A percentile compares a stretch with the other conserved stretches of the same genome.
These are phyloP conservation scores for Hypanus sabinus DNA, from an alignment of 2,113 vertebrate species.

Conservation along the genomic window DNA sequence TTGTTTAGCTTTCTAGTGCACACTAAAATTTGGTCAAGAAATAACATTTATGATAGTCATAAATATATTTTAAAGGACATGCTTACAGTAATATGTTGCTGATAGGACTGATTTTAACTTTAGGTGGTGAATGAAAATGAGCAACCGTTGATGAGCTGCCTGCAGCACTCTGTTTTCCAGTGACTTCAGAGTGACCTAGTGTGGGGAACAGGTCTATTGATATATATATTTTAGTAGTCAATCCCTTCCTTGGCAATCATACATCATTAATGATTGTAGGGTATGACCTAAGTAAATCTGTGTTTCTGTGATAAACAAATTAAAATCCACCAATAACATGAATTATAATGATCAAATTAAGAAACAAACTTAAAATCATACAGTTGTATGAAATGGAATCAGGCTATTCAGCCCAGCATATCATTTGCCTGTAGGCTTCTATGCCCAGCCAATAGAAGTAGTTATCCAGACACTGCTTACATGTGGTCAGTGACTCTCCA, in stretches of 20 bases:
- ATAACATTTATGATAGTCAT: background rate
- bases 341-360: background rate
- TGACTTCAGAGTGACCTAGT: background rate
- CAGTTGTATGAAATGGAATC: too few relatives aligned
- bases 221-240: background rate
- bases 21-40: background rate
- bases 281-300: background rate
- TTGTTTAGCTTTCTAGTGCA: background rate
- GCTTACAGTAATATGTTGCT: background rate
- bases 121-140: background rate
- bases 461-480: too few relatives aligned
- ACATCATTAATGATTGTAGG: background rate
- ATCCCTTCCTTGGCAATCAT: background rate
- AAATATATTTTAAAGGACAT: slow-evolving; percentile 16
- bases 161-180: background rate
- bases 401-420: background rate
- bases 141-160: background rate
- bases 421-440: too few relatives aligned
- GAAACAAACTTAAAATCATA: background rate
- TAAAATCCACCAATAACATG: background rate
- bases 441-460: too few relatives aligned
- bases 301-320: background rate
- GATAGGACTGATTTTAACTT: background rate
- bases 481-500: too few relatives aligned
- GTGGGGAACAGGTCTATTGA: background rate